Conservation (phyloP, 2,797 vertebrate genomes). For the Mareca penelope region DNA sequence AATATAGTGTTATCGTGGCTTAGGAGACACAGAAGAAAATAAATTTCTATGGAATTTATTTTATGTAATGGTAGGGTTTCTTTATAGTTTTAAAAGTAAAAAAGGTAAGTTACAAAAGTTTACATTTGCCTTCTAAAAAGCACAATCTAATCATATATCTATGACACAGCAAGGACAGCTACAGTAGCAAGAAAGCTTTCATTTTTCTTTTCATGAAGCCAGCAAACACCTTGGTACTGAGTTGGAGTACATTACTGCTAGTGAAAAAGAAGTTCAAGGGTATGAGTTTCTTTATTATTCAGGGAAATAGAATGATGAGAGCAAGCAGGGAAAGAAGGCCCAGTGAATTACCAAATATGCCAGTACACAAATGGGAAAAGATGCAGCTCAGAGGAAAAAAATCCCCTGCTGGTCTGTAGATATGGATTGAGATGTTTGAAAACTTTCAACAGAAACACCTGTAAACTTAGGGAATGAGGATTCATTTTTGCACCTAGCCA, state of each 20-base stretch:
- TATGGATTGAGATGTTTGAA: neutral
- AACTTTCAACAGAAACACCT: neutral
- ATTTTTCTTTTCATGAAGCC: neutral
- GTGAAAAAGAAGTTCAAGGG: neutral
- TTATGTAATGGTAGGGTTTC: neutral
- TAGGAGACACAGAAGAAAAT: neutral
- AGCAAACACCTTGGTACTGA: neutral
- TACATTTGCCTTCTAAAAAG: neutral
- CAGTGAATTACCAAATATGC: neutral
- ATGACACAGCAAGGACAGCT: neutral
- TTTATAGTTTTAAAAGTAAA: neutral
- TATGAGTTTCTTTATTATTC: neutral
- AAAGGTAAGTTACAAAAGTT: neutral
- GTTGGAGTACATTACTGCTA: neutral
- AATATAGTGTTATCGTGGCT: neutral
- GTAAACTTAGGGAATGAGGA: neutral
- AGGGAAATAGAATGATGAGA: neutral
- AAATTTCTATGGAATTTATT: neutral
- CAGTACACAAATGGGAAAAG: neutral
- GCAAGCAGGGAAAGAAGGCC: neutral
- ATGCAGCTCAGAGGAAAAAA: neutral
- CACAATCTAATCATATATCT: neutral
- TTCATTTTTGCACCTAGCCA: neutral
- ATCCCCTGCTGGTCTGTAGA: neutral
- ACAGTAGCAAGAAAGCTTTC: neutral